Evolutionary conservation across 2,797 vertebrate genomes (phyloP).

Genomic region (Centropyge bicolor): DNA sequence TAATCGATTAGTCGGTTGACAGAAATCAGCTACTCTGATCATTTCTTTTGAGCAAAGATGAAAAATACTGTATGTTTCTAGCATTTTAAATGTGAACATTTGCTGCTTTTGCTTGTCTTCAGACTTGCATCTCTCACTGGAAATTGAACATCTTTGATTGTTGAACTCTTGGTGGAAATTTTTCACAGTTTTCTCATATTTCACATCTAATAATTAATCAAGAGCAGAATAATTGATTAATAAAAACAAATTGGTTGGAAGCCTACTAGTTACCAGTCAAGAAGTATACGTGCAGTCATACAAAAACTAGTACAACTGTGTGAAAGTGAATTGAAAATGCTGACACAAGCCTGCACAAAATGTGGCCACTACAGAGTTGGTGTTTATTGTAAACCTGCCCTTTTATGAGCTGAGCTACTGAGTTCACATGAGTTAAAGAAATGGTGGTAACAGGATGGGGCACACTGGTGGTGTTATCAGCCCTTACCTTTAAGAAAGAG

Average conservation of each 20-base stretch:
- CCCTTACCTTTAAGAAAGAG: conserved; percentile 86
- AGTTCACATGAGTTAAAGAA: not conserved
- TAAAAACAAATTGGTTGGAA: not conserved
- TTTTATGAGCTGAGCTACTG: not conserved
- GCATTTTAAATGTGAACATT: too few species aligned
- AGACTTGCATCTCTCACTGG: too few species aligned
- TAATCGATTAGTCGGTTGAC: too few species aligned
- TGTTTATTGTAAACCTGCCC: not conserved
- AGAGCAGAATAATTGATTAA: not conserved
- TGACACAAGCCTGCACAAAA: not conserved
- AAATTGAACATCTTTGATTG: too few species aligned
- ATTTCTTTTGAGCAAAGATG: too few species aligned
- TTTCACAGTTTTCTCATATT: not conserved
- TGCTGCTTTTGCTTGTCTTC: too few species aligned
- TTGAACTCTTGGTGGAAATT: not conserved
- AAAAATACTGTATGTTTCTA: too few species aligned
- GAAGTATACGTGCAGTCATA: not conserved
- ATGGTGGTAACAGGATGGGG: not conserved
- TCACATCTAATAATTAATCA: not conserved
- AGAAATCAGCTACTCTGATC: too few species aligned
- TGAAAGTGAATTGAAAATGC: not conserved
- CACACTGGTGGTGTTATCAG: fast-evolving
- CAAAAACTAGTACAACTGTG: not conserved
- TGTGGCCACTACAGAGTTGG: not conserved
- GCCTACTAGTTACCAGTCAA: not conserved